phyloP scores from a whole-genome alignment of 2,113 vertebrate species.

The Dicentrarchus labrax region DNA sequence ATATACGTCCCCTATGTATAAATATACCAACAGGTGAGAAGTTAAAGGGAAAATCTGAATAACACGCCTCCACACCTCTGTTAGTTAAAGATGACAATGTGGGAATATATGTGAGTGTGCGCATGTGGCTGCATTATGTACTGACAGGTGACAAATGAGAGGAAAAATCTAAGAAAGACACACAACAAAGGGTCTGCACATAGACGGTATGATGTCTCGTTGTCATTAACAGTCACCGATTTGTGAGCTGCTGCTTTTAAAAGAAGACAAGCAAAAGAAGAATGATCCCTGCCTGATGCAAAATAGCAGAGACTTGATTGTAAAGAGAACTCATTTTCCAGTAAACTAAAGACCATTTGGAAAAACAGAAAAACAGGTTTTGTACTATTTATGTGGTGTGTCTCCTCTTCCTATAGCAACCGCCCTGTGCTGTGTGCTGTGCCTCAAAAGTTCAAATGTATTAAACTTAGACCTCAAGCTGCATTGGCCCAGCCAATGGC shows the following conservation, averaged over 20 bases:
- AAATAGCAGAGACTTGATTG: not conserved
- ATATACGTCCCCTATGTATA: not conserved
- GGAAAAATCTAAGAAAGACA: not conserved
- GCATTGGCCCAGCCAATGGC: too few species aligned
- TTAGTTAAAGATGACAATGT: not conserved
- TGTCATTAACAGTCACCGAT: not conserved
- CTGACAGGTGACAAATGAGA: not conserved
- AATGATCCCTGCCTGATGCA: not conserved
- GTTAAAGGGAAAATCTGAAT: not conserved
- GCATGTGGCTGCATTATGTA: not conserved
- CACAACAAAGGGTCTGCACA: not conserved
- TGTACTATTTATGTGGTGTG: too few species aligned
- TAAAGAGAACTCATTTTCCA: not conserved
- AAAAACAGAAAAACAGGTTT: too few species aligned
- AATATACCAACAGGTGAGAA: slow-evolving; percentile 1
- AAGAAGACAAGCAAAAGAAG: not conserved
- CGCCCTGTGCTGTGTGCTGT: too few species aligned
- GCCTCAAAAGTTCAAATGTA: too few species aligned
- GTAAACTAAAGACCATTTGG: too few species aligned
- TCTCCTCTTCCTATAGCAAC: too few species aligned
- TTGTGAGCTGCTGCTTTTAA: not conserved
- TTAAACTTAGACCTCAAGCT: too few species aligned
- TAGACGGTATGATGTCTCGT: not conserved
- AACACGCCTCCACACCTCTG: not conserved
- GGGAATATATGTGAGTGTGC: not conserved